These are phyloP conservation scores for Bos taurus DNA, from an alignment of 2,113 vertebrate genomes.

Conservation along the genomic window ARS-UCD2.0 NC_037328.1:14707501-14708000, in stretches of 20 bases:
- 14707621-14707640: too few relatives aligned
- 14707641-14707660: not conserved
- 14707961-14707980: too few relatives aligned
- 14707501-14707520: too few relatives aligned
- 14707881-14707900: not conserved
- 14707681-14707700: not conserved
- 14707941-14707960: not conserved
- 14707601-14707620: too few relatives aligned
- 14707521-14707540: too few relatives aligned
- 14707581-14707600: too few relatives aligned
- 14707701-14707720: not conserved
- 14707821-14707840: not conserved
- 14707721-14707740: not conserved
- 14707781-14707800: not conserved
- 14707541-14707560: too few relatives aligned
- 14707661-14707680: not conserved
- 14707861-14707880: not conserved
- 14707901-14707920: not conserved
- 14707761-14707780: not conserved
- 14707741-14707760: not conserved
- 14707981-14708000: too few relatives aligned
- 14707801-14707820: not conserved
- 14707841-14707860: not conserved
- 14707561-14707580: too few relatives aligned
- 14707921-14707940: not conserved